A percentile compares a stretch with the other conserved stretches of the same genome.
Evolutionary conservation across 2,888 invertebrate genomes (phyloP).

Genomic region (Allygus modestus): DNA sequence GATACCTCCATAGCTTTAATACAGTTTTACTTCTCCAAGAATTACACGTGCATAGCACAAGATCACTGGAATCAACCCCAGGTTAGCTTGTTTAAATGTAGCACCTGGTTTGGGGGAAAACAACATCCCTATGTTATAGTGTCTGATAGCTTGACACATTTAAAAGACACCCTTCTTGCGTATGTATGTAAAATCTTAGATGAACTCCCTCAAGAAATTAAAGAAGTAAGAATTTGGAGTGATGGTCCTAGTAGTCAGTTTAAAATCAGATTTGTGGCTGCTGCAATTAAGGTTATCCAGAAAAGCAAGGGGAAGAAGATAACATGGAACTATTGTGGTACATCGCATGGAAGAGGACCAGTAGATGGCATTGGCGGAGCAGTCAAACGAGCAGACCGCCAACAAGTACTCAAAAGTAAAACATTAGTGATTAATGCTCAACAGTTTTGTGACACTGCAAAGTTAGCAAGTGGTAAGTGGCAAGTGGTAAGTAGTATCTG

Average conservation of each 20-base stretch:
- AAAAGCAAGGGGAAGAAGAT: slow-evolving; percentile 1
- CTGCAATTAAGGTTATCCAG: background rate
- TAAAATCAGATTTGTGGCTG: slow-evolving; percentile 44
- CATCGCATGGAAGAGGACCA: slow-evolving; percentile 31
- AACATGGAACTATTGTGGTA: background rate
- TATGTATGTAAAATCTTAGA: slow-evolving; percentile 28
- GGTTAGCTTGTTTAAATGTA: slow-evolving; percentile 31
- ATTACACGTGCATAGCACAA: slow-evolving; percentile 33
- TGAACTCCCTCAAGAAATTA: slow-evolving; percentile 7
- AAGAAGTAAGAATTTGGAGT: slow-evolving; percentile 16
- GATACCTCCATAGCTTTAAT: background rate
- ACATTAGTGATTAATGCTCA: slow-evolving; percentile 7
- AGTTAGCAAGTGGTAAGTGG: slow-evolving; percentile 1
- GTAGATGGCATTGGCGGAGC: too few species aligned
- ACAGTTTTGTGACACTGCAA: slow-evolving; percentile 12
- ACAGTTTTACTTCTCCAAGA: slow-evolving; percentile 12
- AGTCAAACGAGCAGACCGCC: slow-evolving; percentile 8
- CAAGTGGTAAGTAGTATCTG: too few species aligned
- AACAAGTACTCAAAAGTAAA: slow-evolving; percentile 22
- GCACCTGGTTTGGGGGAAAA: slow-evolving; percentile 13
- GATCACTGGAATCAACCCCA: slow-evolving; percentile 35
- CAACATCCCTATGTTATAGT: slow-evolving; percentile 1
- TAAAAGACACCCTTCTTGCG: slow-evolving; percentile 2
- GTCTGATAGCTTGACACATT: slow-evolving; percentile 21
- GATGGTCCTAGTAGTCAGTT: slow-evolving; percentile 35